Conservation (phyloP, 2,797 vertebrate genomes). For the Adelosebastes latens region DNA sequence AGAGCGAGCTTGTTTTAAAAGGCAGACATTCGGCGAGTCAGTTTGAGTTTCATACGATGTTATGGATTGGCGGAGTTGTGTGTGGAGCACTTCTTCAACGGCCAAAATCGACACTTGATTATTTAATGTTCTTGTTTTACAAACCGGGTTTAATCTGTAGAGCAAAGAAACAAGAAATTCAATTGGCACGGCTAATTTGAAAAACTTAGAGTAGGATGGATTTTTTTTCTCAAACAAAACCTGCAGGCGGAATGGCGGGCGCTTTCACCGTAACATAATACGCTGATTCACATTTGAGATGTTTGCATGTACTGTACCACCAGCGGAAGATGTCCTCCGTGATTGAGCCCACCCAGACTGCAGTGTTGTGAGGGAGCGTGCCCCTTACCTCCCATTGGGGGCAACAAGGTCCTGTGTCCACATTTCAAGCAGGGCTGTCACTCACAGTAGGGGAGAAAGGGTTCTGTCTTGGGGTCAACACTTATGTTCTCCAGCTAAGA, state of each 20-base stretch:
- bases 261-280: slow-evolving; percentile 74
- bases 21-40: slow-evolving; percentile 64
- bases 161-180: slow-evolving; percentile 85
- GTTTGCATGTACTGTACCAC: slow-evolving; percentile 81
- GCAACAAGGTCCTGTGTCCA: slow-evolving; percentile 82
- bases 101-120: slow-evolving; percentile 77
- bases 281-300: slow-evolving; percentile 68
- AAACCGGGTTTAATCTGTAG: slow-evolving; percentile 78
- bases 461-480: slow-evolving; percentile 84
- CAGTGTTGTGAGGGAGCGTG: slow-evolving; percentile 73
- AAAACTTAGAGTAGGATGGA: slow-evolving; percentile 43
- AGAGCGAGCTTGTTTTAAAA: slow-evolving; percentile 78
- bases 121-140: slow-evolving; percentile 84
- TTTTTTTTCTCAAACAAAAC: slow-evolving; percentile 64
- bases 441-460: slow-evolving; percentile 83
- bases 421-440: slow-evolving; percentile 81
- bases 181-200: slow-evolving; percentile 72
- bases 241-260: slow-evolving; percentile 50
- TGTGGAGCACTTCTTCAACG: slow-evolving; percentile 58
- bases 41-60: slow-evolving; percentile 78
- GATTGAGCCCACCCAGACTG: slow-evolving; percentile 85
- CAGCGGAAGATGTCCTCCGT: slow-evolving; percentile 76
- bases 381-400: slow-evolving; percentile 78
- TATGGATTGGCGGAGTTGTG: slow-evolving; percentile 73
- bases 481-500: slow-evolving; percentile 90